A percentile compares a stretch with the other conserved stretches of the same genome.
Conservation (phyloP, 1,140 invertebrate species). For the Trichoplusia ni region DNA sequence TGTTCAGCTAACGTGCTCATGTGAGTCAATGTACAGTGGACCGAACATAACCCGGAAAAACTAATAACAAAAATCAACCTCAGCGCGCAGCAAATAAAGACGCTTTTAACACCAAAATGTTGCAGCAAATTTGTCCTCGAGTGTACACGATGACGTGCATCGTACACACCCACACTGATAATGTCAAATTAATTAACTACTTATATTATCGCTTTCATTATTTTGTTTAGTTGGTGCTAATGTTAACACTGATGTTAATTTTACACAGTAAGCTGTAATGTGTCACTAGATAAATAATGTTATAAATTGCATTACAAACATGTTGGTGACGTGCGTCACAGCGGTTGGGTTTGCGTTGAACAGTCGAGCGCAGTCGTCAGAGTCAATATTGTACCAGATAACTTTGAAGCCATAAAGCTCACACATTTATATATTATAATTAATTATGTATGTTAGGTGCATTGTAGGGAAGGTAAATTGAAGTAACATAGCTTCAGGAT, state of each 20-base stretch:
- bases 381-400: conserved; percentile 18
- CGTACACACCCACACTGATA: conserved; percentile 56
- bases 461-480: too few relatives aligned
- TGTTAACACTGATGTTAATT: conserved; percentile 2
- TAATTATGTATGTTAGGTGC: neutral
- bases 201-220: conserved; percentile 14
- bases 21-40: conserved; percentile 16
- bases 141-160: too few relatives aligned
- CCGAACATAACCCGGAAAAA: too few relatives aligned
- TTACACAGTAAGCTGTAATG: conserved; percentile 15
- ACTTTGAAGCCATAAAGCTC: neutral
- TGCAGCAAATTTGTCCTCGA: too few relatives aligned
- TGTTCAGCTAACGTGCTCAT: conserved; percentile 3
- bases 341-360: neutral
- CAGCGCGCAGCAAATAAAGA: too few relatives aligned
- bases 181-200: conserved; percentile 39
- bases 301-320: conserved; percentile 24
- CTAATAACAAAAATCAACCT: too few relatives aligned
- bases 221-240: neutral
- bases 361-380: neutral
- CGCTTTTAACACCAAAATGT: too few relatives aligned
- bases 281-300: conserved; percentile 18
- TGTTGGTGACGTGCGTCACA: conserved; percentile 10
- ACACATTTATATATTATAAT: too few relatives aligned
- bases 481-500: too few relatives aligned